These are phyloP conservation scores for Hydrochoerus hydrochaeris DNA, from an alignment of 2,113 vertebrate genomes.

Conservation along the genomic window DNA sequence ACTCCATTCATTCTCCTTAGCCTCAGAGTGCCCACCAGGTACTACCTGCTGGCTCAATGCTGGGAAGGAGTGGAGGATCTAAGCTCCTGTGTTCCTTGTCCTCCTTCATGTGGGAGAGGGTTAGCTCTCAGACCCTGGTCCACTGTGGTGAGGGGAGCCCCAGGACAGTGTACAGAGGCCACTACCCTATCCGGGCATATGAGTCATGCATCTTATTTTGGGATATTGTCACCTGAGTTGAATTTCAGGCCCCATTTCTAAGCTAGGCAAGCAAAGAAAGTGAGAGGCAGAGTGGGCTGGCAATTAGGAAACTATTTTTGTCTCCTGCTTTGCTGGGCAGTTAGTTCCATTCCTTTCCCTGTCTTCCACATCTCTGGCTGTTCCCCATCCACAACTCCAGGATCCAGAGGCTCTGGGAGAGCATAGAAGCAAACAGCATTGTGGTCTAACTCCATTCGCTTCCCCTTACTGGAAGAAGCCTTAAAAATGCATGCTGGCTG, in stretches of 20 bases:
- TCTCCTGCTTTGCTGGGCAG: neutral
- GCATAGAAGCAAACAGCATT: neutral
- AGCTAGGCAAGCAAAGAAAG: neutral
- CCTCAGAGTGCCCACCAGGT: neutral
- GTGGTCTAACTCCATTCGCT: neutral
- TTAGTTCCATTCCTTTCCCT: neutral
- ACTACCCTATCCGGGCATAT: neutral
- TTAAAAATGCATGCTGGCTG: neutral
- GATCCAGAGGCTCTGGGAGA: neutral
- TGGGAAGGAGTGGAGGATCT: neutral
- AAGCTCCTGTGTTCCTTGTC: rapidly evolving
- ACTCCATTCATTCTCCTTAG: neutral
- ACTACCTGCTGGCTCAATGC: neutral
- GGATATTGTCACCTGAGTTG: neutral
- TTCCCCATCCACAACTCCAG: too few relatives aligned
- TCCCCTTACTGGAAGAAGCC: too few relatives aligned
- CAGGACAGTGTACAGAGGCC: neutral
- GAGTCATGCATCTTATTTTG: neutral
- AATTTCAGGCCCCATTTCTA: neutral
- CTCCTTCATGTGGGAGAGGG: rapidly evolving
- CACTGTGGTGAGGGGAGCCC: neutral
- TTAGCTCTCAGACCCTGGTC: neutral
- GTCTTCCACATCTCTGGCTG: neutral
- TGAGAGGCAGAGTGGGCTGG: neutral
- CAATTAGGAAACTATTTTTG: neutral